A percentile compares a stretch with the other conserved stretches of the same genome.
These are phyloP conservation scores for Parascotia fuliginaria DNA, from an alignment of 2,888 invertebrate species.

Conservation along the genomic window DNA sequence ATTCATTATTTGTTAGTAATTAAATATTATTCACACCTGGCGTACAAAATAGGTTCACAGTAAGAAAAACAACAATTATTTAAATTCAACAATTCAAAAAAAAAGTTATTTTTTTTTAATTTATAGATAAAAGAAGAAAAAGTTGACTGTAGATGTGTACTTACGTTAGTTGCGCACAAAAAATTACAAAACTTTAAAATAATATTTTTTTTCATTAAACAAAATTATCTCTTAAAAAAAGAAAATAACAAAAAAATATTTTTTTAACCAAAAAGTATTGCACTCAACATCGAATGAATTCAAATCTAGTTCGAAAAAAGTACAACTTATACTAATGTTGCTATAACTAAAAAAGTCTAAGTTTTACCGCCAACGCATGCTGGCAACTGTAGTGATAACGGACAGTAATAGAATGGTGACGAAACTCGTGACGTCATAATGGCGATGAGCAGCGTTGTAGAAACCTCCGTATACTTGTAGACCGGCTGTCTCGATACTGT, in stretches of 20 bases:
- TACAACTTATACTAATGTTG: not conserved
- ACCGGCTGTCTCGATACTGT: slow-evolving; percentile 94
- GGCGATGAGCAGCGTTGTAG: slow-evolving; percentile 87
- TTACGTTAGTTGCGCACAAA: no score
- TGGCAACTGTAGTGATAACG: slow-evolving; percentile 56
- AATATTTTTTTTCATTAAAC: no score
- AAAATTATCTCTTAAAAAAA: no score
- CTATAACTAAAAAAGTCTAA: not conserved
- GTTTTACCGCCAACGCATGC: slow-evolving; percentile 51
- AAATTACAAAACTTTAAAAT: no score
- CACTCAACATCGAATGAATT: not conserved
- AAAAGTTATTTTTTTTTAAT: no score
- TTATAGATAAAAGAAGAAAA: no score
- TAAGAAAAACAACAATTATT: no score
- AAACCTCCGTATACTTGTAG: slow-evolving; percentile 94
- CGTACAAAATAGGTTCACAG: no score
- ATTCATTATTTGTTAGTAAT: slow-evolving; percentile 2
- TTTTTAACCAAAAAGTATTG: not conserved
- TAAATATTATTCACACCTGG: slow-evolving; percentile 14
- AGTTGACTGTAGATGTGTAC: no score
- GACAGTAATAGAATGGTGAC: slow-evolving; percentile 65
- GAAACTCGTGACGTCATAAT: slow-evolving; percentile 70
- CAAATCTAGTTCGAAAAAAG: not conserved
- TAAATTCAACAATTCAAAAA: no score
- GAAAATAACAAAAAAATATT: no score